Evolutionary conservation across 2,113 vertebrate species (phyloP).

Genomic region (Lutjanus erythropterus): DNA sequence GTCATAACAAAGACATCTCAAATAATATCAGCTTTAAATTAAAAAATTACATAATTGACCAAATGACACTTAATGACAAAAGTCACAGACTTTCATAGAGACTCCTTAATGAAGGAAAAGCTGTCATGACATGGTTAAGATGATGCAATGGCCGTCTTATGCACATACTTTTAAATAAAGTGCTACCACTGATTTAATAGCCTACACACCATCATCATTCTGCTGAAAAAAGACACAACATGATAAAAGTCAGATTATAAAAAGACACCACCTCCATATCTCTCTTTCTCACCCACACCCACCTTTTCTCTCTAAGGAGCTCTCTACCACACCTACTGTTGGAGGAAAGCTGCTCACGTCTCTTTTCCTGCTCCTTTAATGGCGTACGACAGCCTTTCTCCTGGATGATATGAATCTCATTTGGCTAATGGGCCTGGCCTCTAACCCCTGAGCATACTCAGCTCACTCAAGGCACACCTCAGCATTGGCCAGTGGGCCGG

Average conservation of each 20-base stretch:
- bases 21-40: no score
- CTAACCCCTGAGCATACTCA: slow-evolving; percentile 60
- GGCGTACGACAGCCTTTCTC: slow-evolving; percentile 41
- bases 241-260: slow-evolving; percentile 14
- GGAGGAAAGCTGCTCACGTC: slow-evolving; percentile 41
- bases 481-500: slow-evolving; percentile 10
- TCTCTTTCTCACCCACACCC: slow-evolving; percentile 32
- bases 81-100: no score
- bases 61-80: no score
- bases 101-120: no score
- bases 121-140: no score
- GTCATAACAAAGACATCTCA: no score
- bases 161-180: no score
- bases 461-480: slow-evolving; percentile 42
- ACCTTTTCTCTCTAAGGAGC: slow-evolving; percentile 8
- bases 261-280: slow-evolving; percentile 16
- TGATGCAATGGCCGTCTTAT: no score
- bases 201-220: not conserved
- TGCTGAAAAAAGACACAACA: not conserved
- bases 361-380: slow-evolving; percentile 40
- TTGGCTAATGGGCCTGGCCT: slow-evolving; percentile 76
- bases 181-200: not conserved
- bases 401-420: slow-evolving; percentile 71
- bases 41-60: no score
- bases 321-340: slow-evolving; percentile 38